Evolutionary conservation across 2,797 vertebrate species (phyloP).

Genomic region (Oophaga sylvatica): DNA sequence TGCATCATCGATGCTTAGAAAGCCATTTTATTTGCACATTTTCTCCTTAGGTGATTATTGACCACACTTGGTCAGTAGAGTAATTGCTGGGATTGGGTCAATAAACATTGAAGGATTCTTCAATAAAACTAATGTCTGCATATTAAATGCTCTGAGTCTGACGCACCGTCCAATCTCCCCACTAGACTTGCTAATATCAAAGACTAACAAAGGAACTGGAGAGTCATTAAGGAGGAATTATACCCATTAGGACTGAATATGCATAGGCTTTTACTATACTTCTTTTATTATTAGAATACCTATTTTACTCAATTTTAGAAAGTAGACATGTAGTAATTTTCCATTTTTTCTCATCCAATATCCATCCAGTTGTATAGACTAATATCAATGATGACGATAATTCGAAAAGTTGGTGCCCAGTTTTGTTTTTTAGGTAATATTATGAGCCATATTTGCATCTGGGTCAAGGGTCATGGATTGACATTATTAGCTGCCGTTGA

Average conservation of each 20-base stretch:
- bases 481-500: too few relatives aligned
- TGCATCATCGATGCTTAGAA: conserved; percentile 48
- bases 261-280: background rate
- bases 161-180: conserved; percentile 23
- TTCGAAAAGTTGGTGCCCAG: too few relatives aligned
- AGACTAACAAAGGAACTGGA: conserved; percentile 29
- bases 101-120: conserved; percentile 53
- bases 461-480: too few relatives aligned
- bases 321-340: too few relatives aligned
- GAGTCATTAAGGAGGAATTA: conserved; percentile 41
- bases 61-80: conserved; percentile 34
- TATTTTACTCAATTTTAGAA: background rate
- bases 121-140: conserved; percentile 53
- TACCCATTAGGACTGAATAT: background rate
- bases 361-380: too few relatives aligned
- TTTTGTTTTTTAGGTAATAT: too few relatives aligned
- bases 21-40: conserved; percentile 53
- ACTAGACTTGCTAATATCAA: conserved; percentile 19
- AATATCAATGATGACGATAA: too few relatives aligned
- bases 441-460: too few relatives aligned
- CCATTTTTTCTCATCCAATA: too few relatives aligned
- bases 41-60: conserved; percentile 51
- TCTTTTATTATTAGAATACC: background rate
- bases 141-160: conserved; percentile 52
- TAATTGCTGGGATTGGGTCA: conserved; percentile 44